Evolutionary conservation across 1,140 invertebrate species (phyloP).

Genomic region (Sminthurides bifidus): DNA sequence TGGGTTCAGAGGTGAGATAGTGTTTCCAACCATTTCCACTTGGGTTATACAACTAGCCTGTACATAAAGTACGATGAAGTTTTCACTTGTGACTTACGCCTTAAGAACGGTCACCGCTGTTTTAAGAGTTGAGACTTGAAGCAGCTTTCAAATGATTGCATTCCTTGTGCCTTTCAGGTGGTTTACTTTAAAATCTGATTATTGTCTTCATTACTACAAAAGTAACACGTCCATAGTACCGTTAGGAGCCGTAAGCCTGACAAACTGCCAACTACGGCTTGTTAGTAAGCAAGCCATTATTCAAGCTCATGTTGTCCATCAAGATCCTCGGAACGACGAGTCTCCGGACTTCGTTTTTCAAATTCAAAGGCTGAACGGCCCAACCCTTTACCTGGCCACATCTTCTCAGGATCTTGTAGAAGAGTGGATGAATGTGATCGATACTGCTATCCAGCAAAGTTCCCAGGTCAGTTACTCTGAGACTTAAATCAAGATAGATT

Average conservation of each 20-base stretch:
- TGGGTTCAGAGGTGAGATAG: conserved; percentile 46
- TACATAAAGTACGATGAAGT: too few relatives aligned
- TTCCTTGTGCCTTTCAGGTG: conserved; percentile 73
- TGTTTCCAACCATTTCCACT: too few relatives aligned
- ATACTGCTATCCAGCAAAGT: conserved; percentile 15
- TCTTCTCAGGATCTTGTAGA: conserved; percentile 1
- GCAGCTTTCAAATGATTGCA: too few relatives aligned
- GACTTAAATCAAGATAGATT: too few relatives aligned
- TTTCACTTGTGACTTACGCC: too few relatives aligned
- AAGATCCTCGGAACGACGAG: not conserved
- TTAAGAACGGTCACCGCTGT: too few relatives aligned
- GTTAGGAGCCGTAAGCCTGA: conserved; percentile 9
- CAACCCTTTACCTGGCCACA: conserved; percentile 9
- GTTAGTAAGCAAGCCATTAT: not conserved
- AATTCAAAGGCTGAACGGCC: conserved; percentile 8
- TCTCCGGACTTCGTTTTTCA: conserved; percentile 11
- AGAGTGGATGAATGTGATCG: conserved; percentile 13
- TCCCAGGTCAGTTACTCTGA: conserved; percentile 6
- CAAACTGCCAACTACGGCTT: conserved; percentile 12
- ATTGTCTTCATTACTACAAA: conserved; percentile 92
- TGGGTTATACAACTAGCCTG: too few relatives aligned
- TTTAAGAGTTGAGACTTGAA: too few relatives aligned
- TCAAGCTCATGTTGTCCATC: too few relatives aligned
- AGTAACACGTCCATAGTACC: conserved; percentile 46
- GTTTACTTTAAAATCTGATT: conserved; percentile 80